phyloP scores from a whole-genome alignment of 2,113 vertebrate species.

The Asarcornis scutulata region DNA sequence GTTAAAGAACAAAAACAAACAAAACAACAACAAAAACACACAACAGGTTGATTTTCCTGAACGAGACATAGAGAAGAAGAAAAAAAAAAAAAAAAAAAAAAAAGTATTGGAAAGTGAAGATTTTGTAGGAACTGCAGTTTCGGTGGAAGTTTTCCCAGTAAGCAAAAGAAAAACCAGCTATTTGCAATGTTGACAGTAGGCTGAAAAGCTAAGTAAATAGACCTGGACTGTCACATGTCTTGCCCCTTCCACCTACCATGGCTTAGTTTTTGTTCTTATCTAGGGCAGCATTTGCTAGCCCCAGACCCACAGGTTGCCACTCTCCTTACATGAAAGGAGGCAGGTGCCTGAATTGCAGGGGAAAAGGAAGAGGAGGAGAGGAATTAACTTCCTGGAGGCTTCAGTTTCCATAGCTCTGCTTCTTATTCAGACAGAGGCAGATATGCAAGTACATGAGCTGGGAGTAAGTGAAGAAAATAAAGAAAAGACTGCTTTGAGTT shows the following conservation, averaged over 20 bases:
- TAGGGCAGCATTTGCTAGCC: not conserved
- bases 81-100: not conserved
- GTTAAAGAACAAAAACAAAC: not conserved
- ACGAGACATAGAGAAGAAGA: not conserved
- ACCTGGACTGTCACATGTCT: not conserved
- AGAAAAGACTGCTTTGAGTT: not conserved
- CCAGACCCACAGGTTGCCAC: not conserved
- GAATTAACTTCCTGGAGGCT: not conserved
- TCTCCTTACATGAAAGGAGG: not conserved
- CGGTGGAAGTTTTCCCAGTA: not conserved
- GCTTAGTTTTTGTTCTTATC: not conserved
- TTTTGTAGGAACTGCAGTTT: not conserved
- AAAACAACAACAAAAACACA: not conserved
- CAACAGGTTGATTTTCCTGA: not conserved
- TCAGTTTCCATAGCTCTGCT: conserved; percentile 11
- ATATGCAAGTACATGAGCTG: not conserved
- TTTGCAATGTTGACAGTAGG: not conserved
- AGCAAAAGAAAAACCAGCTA: not conserved
- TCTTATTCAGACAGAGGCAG: not conserved
- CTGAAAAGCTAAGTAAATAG: not conserved
- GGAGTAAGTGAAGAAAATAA: not conserved
- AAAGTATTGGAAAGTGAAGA: not conserved
- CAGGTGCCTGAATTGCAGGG: not conserved
- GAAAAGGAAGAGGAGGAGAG: not conserved
- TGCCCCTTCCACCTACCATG: not conserved